These are phyloP conservation scores for Chloebia gouldiae DNA, from an alignment of 2,113 vertebrate genomes.

Conservation along the genomic window DNA sequence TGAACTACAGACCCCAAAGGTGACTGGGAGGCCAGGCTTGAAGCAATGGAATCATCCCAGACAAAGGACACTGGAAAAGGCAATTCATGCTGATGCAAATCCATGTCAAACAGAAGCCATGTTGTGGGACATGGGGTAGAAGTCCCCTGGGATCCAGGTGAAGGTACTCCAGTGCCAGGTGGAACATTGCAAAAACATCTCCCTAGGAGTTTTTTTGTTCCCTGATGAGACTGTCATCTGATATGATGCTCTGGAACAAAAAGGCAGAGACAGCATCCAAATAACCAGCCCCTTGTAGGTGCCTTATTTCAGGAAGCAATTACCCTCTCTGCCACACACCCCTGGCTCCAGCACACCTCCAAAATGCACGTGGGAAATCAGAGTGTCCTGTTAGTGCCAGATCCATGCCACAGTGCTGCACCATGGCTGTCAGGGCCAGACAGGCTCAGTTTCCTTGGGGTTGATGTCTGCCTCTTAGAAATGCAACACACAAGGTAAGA, in stretches of 20 bases:
- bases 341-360: background rate
- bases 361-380: background rate
- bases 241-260: background rate
- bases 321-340: background rate
- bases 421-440: background rate
- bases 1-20: background rate
- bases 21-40: background rate
- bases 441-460: background rate
- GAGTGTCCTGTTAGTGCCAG: background rate
- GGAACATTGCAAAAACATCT: background rate
- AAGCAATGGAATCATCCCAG: background rate
- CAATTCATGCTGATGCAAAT: background rate
- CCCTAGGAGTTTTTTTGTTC: background rate
- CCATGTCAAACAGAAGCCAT: background rate
- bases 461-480: background rate
- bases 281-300: background rate
- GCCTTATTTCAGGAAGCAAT: background rate
- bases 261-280: background rate
- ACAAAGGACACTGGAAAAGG: background rate
- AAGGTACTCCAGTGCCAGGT: background rate
- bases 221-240: background rate
- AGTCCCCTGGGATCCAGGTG: background rate
- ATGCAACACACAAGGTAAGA: background rate
- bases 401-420: background rate
- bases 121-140: background rate